Base-by-base conservation (phyloP, 2,797 vertebrate genomes). In the Chloroceryle amazona region DNA sequence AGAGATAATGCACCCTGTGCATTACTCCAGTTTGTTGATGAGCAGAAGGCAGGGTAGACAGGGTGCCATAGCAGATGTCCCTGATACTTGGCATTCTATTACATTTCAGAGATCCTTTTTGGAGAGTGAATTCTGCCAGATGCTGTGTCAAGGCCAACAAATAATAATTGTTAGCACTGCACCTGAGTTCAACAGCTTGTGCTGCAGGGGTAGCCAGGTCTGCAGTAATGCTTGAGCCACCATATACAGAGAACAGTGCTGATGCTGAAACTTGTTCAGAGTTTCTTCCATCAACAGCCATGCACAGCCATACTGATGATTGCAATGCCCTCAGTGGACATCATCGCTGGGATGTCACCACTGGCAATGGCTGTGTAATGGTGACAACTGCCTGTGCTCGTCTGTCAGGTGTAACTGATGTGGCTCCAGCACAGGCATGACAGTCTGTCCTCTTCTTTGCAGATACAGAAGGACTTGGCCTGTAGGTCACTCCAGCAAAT, bases 1-100 rank as follows among this genome's bases (percentile, higher is more conserved):
- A 78, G 35, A 65, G 33, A 16, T 28, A 16, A 8, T 16, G 7
- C 19, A 31, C 10, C 26, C 14, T 1, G 0, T 62, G 8, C 33
- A 5, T 54, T 41, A 63, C 26, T 72, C 26, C 41, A 22, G 17
- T 25, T 71, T 49, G 25, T 51, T 92, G 35, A 28, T 47, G 23
- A 73, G 47, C 28, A 65, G 46, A 75, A 80, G 17, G 19, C 49
- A 35, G 13, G 11, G 39, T 13, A n/a, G 41, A 33, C 5, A 39
- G 19, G 8, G 19, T 51, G 31, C 49, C 12, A 10, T 3, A 57
- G 46, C 51, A 81, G 73, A 13, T 54, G 28, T 39, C 26, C 33
- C 42, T 54, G 26, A 25, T 28, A 18, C 6, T 49, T 65, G 10
- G 41, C 35, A 31, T 8, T 62, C 35, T 58, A 2, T 51, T 46